Base-by-base conservation (phyloP, 2,888 invertebrate species). In the Tenthredo livida region DNA sequence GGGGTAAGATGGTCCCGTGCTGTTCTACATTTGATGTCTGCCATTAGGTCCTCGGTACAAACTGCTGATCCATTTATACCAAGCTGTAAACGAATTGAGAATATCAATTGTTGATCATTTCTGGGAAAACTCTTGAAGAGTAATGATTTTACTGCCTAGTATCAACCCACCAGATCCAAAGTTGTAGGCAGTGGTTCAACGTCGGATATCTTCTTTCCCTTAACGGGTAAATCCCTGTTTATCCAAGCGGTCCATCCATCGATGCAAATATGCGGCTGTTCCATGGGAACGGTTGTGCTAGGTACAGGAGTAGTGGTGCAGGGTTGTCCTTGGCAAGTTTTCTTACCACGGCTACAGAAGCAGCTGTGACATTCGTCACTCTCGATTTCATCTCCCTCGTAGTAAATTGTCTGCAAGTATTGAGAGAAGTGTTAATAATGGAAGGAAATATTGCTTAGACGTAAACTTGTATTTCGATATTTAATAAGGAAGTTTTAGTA, bases 221-320 rank as follows among this genome's bases (percentile, higher is more conserved):
- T 93, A 3, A 89, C 86, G 5, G 94, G 94, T 1, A 92, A 90
- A 86, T 95, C 94, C 77, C 95, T 94, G 92, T 96, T 97, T 87
- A 97, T 94, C 98, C 98, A 98, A 17, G 94, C 93, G 0, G 97
- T 96, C 97, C 98, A 98, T 0, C 98, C 98, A 2, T 94, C 92
- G 72, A 94, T 93, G 89, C 98, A 97, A 54, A 94, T 90, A 0
- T 94, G 90, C 90, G 92, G 65, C 90, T 94, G 86, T 89, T 93
- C 86, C 90, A 92, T 50, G 88, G 92, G 43, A 88, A 92, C 4
- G 85, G 88, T 75, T n/a, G 90, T 58, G 10, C 84, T 47, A 6
- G 85, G 83, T 17, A 88, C 93, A 17, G 90, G 85, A 25, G 90
- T 90, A 43, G 94, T 93, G 1, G 92, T 89, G 89, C 97, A 97